Evolutionary conservation across 2,888 invertebrate species (phyloP), one percentile per base, ranked within the genome.

Genomic region (Unio delphinus): DNA sequence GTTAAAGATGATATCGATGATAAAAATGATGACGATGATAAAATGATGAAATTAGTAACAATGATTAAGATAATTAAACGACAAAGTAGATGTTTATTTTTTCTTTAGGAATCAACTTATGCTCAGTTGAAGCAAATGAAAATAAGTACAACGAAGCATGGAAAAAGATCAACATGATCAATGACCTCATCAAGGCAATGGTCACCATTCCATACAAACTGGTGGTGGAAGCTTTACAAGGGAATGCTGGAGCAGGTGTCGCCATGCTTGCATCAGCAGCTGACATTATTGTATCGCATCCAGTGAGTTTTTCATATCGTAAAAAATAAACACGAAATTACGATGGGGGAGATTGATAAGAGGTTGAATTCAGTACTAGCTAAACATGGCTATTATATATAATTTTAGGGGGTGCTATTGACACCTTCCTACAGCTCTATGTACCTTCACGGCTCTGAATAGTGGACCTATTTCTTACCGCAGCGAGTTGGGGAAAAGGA

Each of bases 111-210:
- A 65, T 65, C 18, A n/a, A 65, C 26, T 34, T 65, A 58, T 58
- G 58, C n/a, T n/a, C 57, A 15, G 58, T 65, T 34, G 65, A 65
- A 30, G 55, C 54, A n/a, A 65, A 45, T 28, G 57, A 45, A 18
- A 30, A 65, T 34, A 65, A 17, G 11, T 23, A n/a, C n/a, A 65
- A 23, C 34, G 58, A 65, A 57, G 65, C 65, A 20, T 55, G 28
- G 56, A 34, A 15, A 26, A 65, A 65, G 30, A 65, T 65, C 30
- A 65, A 65, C 28, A 65, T 57, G 28, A 64, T 70, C 17, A 58
- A 75, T 72, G 75, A 75, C 69, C 72, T 75, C 75, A 75, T 75
- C 56, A 60, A 70, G 26, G 58, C 69, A 7, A 59, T 72, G 34
- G 62, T 66, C 18, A 61, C 55, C n/a, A 69, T 72, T 61, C 58